Percentiles rank a stretch among this genome's conserved stretches.
phyloP scores from a whole-genome alignment of 2,888 invertebrate genomes.

The Hecatera dysodea region DNA sequence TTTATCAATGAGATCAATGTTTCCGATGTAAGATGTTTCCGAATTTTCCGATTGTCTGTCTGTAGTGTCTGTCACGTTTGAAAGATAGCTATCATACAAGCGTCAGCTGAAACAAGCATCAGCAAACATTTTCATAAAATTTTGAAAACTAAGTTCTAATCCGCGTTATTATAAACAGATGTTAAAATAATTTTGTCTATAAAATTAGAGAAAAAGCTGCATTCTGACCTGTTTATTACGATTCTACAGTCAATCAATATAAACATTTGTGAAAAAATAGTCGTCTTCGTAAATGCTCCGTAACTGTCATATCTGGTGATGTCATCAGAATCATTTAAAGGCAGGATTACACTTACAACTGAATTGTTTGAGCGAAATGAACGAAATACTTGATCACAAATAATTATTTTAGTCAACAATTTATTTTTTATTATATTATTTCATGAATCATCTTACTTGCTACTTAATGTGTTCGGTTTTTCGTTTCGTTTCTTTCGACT shows the following conservation, averaged over 20 bases:
- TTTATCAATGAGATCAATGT: conserved; percentile 55
- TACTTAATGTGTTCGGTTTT: not conserved
- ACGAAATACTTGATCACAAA: too few relatives aligned
- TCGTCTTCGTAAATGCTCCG: conserved; percentile 22
- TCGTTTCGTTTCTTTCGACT: conserved; percentile 2
- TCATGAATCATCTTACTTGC: not conserved
- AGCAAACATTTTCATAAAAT: not conserved
- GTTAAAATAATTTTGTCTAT: rapidly evolving
- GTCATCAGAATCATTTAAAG: conserved; percentile 34
- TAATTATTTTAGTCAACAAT: too few relatives aligned
- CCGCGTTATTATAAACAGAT: not conserved
- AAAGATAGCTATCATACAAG: conserved; percentile 33
- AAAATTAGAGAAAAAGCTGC: too few relatives aligned
- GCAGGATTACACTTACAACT: conserved; percentile 3
- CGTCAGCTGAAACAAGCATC: not conserved
- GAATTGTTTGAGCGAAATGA: not conserved
- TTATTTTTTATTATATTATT: too few relatives aligned
- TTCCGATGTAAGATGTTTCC: conserved; percentile 45
- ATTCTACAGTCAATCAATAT: not conserved
- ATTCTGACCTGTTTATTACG: not conserved
- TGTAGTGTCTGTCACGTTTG: too few relatives aligned
- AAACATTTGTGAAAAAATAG: not conserved
- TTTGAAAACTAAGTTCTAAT: not conserved
- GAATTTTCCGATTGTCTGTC: not conserved
- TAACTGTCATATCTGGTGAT: conserved; percentile 15